Evolutionary conservation across 2,113 vertebrate species (phyloP), one percentile per base, ranked within the genome.

Genomic region (Takifugu bimaculatus): DNA sequence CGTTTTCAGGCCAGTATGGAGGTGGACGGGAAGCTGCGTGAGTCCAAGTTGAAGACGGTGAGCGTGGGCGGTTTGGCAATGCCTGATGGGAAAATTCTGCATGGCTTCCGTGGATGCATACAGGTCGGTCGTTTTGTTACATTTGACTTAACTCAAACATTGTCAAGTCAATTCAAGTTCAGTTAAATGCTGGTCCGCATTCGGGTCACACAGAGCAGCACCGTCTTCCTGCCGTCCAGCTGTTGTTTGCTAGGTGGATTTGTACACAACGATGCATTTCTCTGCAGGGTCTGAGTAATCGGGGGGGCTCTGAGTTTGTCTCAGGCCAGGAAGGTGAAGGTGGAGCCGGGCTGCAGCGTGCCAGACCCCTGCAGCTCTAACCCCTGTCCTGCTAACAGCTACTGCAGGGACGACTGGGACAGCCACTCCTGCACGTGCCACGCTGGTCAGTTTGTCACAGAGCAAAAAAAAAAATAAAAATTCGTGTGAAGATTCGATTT

Each of bases 371-470:
- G 96, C 53, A 88, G 90, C 72, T 95, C 93, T 12, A 93, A 68
- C 81, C 94, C 94, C 0, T 98, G 96, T 77, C 94, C 95, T 1
- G 53, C 72, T 28, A 92, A 93, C 89, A 96, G 95, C 84, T 93
- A 92, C 80, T 98, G 96, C 91, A 93, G 85, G 1, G 85, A 94
- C 0, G 89, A 93, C 63, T 96, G 95, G 96, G 95, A 95, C 87
- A 92, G 93, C 73, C 88, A 90, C 75, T 93, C 93, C 26, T 98
- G 96, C 86, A 94, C 90, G 82, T 98, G 96, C 67, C 91, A 92
- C 59, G 82, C 88, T 0, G 95, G 95, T 96, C 63, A 78, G 88
- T 73, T 39, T 29, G n/a, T 3, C 5, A 7, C 45, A 25, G 4
- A n/a, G 13, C 49, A 26, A 44, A 50, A 26, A 15, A n/a, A 7